A percentile compares a stretch with the other conserved stretches of the same genome.
phyloP scores from a whole-genome alignment of 2,797 vertebrate genomes.

The Fratercula arctica region DNA sequence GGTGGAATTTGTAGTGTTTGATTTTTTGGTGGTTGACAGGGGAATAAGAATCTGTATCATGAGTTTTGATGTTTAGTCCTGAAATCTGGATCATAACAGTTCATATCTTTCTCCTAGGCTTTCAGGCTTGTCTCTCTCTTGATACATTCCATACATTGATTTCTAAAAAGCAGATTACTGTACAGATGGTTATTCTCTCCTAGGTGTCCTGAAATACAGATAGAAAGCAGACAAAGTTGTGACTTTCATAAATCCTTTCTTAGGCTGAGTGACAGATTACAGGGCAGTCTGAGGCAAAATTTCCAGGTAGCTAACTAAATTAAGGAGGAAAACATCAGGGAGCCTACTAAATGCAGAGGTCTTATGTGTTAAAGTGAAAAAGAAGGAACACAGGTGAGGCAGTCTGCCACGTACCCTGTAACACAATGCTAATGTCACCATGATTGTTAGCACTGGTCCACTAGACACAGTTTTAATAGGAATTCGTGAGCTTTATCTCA shows the following conservation, averaged over 20 bases:
- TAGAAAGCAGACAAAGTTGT: background rate
- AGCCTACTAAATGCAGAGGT: background rate
- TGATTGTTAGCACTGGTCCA: background rate
- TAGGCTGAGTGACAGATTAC: background rate
- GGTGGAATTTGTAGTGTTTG: background rate
- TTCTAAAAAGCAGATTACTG: background rate
- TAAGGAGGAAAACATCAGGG: background rate
- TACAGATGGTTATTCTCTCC: background rate
- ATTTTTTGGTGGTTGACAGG: background rate
- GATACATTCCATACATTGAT: background rate
- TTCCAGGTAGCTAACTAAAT: constrained; percentile 17
- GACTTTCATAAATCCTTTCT: background rate
- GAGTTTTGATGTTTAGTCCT: background rate
- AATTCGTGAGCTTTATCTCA: background rate
- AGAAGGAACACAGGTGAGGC: background rate
- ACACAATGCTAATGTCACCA: background rate
- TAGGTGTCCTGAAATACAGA: background rate
- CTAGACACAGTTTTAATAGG: background rate
- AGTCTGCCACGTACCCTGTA: background rate
- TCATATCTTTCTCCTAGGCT: background rate
- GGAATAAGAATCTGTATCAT: background rate
- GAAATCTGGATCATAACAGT: background rate
- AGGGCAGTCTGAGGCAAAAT: background rate
- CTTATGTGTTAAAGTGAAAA: background rate
- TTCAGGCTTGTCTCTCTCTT: background rate